Percentiles rank a stretch among this genome's conserved stretches.
phyloP scores from a whole-genome alignment of 1,140 invertebrate species.

The Asbolus verrucosus region DNA sequence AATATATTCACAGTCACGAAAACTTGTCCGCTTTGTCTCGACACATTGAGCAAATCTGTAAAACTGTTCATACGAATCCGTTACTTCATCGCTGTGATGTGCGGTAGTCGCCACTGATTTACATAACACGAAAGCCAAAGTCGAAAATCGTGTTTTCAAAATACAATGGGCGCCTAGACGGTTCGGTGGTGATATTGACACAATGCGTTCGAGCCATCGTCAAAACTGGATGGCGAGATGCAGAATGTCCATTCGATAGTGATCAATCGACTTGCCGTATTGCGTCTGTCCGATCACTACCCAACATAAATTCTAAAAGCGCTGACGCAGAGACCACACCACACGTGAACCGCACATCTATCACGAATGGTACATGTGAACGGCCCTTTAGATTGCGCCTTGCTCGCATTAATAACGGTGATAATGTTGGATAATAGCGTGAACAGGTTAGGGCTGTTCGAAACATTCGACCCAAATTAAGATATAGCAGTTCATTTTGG shows the following conservation, averaged over 20 bases:
- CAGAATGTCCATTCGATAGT: slow-evolving; percentile 27
- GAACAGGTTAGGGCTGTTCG: neutral
- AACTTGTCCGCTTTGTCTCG: neutral
- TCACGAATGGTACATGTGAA: slow-evolving; percentile 20
- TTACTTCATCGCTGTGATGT: neutral
- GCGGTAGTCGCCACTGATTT: slow-evolving; percentile 16
- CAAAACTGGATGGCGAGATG: slow-evolving; percentile 10
- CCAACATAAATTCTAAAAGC: slow-evolving; percentile 29
- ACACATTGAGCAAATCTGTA: slow-evolving; percentile 8
- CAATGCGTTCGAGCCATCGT: slow-evolving; percentile 9
- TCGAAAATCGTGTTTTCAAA: slow-evolving; percentile 28
- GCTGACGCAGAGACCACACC: slow-evolving; percentile 32
- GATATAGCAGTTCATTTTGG: no score
- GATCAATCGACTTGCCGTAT: slow-evolving; percentile 30
- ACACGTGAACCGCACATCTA: slow-evolving; percentile 37
- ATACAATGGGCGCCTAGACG: slow-evolving; percentile 32
- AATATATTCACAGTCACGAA: no score
- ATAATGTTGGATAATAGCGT: neutral
- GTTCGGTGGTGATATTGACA: slow-evolving; percentile 5
- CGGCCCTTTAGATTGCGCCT: neutral
- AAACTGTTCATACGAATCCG: slow-evolving; percentile 2
- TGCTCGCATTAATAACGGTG: neutral
- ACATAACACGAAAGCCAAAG: slow-evolving; percentile 38
- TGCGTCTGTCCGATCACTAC: neutral
- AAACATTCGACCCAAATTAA: no score